Evolutionary conservation across 1,140 invertebrate genomes (phyloP).

Genomic region (Drosophila ercepeae): DNA sequence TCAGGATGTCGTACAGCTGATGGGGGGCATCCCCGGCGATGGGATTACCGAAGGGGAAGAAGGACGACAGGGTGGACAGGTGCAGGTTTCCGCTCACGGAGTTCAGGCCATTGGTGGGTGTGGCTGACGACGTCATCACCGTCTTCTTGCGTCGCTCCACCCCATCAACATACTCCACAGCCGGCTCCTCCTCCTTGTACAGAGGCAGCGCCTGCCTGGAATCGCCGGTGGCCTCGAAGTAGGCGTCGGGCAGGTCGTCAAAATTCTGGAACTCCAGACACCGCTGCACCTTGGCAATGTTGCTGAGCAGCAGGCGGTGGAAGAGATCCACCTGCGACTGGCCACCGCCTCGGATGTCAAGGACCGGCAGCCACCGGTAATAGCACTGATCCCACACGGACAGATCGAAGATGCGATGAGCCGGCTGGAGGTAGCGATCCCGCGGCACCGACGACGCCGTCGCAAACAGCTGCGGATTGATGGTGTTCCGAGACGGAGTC

Average conservation of each 20-base stretch:
- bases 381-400: conserved; percentile 96
- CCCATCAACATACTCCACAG: conserved; percentile 69
- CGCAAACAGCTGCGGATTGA: conserved; percentile 78
- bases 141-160: conserved; percentile 68
- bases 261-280: conserved; percentile 71
- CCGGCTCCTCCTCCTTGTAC: background rate
- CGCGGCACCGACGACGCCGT: conserved; percentile 73
- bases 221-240: conserved; percentile 57
- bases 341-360: conserved; percentile 92
- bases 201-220: conserved; percentile 1
- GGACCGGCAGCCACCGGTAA: conserved; percentile 92
- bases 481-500: conserved; percentile 59
- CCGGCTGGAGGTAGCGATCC: conserved; percentile 84
- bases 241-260: conserved; percentile 76
- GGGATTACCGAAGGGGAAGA: conserved; percentile 84
- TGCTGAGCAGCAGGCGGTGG: conserved; percentile 85
- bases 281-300: conserved; percentile 85
- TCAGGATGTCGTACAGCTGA: conserved; percentile 77
- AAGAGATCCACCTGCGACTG: conserved; percentile 88
- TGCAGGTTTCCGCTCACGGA: conserved; percentile 40
- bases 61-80: conserved; percentile 83
- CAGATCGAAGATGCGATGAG: conserved; percentile 86
- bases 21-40: conserved; percentile 75
- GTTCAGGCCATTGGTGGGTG: conserved; percentile 46
- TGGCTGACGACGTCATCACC: conserved; percentile 8